Percentiles rank a stretch among this genome's conserved stretches.
phyloP scores from a whole-genome alignment of 2,888 invertebrate species.

The Rhagonycha fulva region DNA sequence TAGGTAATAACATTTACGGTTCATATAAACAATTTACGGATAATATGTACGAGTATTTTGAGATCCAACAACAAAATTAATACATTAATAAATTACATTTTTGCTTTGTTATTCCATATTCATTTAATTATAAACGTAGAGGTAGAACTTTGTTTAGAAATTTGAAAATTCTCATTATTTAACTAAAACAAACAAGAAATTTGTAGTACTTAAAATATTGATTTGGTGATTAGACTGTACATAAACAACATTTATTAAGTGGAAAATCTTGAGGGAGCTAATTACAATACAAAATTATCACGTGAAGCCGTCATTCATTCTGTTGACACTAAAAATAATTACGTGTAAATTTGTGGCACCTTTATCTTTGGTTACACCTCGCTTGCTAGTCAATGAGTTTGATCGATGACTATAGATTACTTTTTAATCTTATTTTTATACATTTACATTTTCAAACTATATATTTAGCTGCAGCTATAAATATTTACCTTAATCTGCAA shows the following conservation, averaged over 20 bases:
- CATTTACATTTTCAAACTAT: background rate
- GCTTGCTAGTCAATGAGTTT: background rate
- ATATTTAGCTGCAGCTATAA: background rate
- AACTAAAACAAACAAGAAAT: background rate
- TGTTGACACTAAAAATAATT: background rate
- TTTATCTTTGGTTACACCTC: background rate
- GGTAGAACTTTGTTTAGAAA: background rate
- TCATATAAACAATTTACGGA: too few species aligned
- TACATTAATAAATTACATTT: too few species aligned
- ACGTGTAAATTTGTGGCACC: background rate
- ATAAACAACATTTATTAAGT: background rate
- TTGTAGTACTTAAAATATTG: background rate
- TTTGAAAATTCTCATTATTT: background rate
- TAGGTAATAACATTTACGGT: too few species aligned
- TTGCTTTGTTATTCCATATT: background rate
- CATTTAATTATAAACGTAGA: background rate
- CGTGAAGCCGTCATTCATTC: background rate
- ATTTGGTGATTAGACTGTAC: background rate
- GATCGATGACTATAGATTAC: background rate
- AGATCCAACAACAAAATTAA: too few species aligned
- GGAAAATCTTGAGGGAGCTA: background rate
- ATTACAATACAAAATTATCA: background rate
- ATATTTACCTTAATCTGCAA: background rate
- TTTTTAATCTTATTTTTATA: background rate
- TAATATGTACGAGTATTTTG: too few species aligned